Evolutionary conservation across 1,140 invertebrate species (phyloP).

Genomic region (Aplysia californica): DNA sequence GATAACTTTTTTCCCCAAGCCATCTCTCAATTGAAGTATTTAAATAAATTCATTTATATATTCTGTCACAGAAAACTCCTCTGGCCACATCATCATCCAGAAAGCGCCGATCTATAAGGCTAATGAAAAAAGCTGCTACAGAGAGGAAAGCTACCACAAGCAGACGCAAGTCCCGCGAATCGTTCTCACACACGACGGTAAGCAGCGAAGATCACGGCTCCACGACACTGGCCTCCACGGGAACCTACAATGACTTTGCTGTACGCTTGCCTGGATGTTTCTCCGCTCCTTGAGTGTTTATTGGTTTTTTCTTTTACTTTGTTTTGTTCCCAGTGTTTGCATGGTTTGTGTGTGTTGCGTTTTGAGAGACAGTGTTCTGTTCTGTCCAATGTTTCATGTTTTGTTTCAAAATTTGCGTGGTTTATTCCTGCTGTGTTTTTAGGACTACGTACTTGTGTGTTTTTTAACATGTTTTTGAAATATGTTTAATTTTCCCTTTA

Average conservation of each 20-base stretch:
- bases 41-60: too few species aligned
- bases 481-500: too few species aligned
- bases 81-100: background rate
- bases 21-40: too few species aligned
- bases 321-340: background rate
- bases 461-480: too few species aligned
- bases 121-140: slow-evolving; percentile 20
- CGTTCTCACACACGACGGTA: slow-evolving; percentile 26
- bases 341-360: background rate
- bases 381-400: background rate
- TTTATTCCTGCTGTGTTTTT: too few species aligned
- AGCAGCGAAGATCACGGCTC: slow-evolving; percentile 9
- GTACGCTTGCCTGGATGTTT: slow-evolving; percentile 5
- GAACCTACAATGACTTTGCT: slow-evolving; percentile 28
- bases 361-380: background rate
- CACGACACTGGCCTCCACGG: slow-evolving; percentile 12
- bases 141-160: background rate
- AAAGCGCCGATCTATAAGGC: slow-evolving; percentile 14
- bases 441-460: background rate
- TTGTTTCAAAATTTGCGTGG: too few species aligned
- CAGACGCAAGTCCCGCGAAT: background rate
- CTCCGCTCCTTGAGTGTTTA: too few species aligned
- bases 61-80: too few species aligned
- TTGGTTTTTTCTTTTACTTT: too few species aligned
- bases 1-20: background rate